phyloP scores from a whole-genome alignment of 2,888 invertebrate genomes.

The Brassicogethes aeneus region DNA sequence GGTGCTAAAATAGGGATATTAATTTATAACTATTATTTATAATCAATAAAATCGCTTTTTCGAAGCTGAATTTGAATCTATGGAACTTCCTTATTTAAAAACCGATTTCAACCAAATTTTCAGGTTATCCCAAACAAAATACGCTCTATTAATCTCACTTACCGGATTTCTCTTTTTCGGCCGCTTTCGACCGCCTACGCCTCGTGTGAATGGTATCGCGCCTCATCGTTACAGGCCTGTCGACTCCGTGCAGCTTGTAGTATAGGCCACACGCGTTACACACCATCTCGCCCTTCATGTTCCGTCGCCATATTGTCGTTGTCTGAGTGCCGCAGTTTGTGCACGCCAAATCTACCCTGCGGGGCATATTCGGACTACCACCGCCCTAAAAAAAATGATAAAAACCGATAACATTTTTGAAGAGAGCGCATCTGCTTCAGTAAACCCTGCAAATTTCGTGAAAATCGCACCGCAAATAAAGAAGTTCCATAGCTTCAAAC shows the following conservation, averaged over 20 bases:
- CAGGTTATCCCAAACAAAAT: too few species aligned
- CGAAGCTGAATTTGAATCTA: background rate
- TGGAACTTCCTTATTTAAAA: too few species aligned
- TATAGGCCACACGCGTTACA: constrained; percentile 98
- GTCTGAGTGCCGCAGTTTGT: constrained; percentile 96
- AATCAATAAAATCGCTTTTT: constrained; percentile 3
- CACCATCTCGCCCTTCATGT: constrained; percentile 94
- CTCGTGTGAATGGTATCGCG: constrained; percentile 94
- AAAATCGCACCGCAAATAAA: too few species aligned
- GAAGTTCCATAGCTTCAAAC: too few species aligned
- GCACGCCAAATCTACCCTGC: constrained; percentile 80
- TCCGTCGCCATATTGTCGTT: constrained; percentile 95
- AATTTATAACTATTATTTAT: constrained; percentile 4
- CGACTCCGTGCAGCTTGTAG: constrained; percentile 91
- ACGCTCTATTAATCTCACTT: constrained; percentile 4
- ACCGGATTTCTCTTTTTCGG: constrained; percentile 31
- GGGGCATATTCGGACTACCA: constrained; percentile 22
- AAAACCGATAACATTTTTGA: background rate
- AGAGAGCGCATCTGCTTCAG: too few species aligned
- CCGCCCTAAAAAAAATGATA: constrained; percentile 14
- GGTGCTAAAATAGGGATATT: constrained; percentile 20
- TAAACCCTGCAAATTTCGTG: too few species aligned
- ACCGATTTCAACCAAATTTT: too few species aligned
- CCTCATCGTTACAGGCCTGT: constrained; percentile 89
- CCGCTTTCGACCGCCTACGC: constrained; percentile 76